Base-by-base conservation (phyloP, 2,797 vertebrate genomes). In the Scolopax rusticola region DNA sequence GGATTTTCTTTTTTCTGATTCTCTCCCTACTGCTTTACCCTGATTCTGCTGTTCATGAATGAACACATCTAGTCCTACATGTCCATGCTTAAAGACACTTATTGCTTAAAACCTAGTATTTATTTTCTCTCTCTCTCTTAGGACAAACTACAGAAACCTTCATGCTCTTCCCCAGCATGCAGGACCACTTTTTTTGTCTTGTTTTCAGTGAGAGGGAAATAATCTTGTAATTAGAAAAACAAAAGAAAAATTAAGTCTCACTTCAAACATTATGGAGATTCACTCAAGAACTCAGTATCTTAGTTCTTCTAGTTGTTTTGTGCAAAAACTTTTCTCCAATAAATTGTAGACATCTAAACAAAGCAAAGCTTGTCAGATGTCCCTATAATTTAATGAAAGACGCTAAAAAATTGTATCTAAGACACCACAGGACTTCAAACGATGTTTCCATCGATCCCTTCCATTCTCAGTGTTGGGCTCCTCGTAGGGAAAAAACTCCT, bases 331-430 rank as follows among this genome's bases (percentile, higher is more conserved):
- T 21, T 51, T 79, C 38, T 76, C 47, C 32, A 54, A 51, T 15
- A n/a, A 81, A 27, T 2, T 0, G 0, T 0, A 63, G 24, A 4
- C n/a, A 59, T 2, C 19, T 40, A 56, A 69, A 73, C 20, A 82
- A 82, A 68, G 11, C 32, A 54, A 32, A 88, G 30, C 21, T 73
- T 30, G 54, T 23, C 11, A 65, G 21, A 45, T 25, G 28, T 3
- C 47, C 8, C 19, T 69, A 13, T 23, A 65, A 70, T 70, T 79
- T 40, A 38, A 69, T 23, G 20, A 17, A 53, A 69, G 10, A 45
- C 50, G n/a, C 20, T 86, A 33, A 64, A 59, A 82, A 40, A 40
- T 9, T 23, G 1, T 16, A 59, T 54, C 28, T 69, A 65, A 59
- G 33, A 40, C 38, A 69, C 12, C 5, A 25, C 5, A 40, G 15